A percentile compares a stretch with the other conserved stretches of the same genome.
Conservation (phyloP, 2,888 invertebrate species). For the Cantharis rufa region DNA sequence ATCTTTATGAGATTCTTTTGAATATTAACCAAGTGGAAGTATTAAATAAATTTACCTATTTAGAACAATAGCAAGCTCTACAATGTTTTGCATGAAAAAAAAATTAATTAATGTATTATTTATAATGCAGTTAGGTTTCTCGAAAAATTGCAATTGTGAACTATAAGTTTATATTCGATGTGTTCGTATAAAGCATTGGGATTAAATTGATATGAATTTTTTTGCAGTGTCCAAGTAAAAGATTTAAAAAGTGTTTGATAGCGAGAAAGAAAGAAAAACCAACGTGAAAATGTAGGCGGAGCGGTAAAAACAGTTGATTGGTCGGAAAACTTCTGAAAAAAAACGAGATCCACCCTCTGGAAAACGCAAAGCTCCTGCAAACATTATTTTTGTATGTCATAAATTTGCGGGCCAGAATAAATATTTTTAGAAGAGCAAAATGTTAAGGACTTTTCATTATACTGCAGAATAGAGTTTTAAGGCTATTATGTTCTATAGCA, state of each 20-base stretch:
- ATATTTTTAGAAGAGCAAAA: slow-evolving; percentile 58
- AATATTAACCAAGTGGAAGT: slow-evolving; percentile 20
- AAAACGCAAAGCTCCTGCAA: slow-evolving; percentile 51
- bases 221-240: slow-evolving; percentile 47
- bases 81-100: neutral
- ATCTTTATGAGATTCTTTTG: slow-evolving; percentile 25
- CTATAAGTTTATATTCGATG: slow-evolving; percentile 51
- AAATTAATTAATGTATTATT: no score
- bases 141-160: neutral
- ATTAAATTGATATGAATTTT: slow-evolving; percentile 56
- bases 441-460: slow-evolving; percentile 59
- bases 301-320: slow-evolving; percentile 53
- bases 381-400: slow-evolving; percentile 58
- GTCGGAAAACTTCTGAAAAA: slow-evolving; percentile 49
- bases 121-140: neutral
- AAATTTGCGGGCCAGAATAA: slow-evolving; percentile 58
- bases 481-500: slow-evolving; percentile 55
- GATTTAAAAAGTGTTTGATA: slow-evolving; percentile 45
- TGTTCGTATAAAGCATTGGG: slow-evolving; percentile 53
- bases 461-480: slow-evolving; percentile 54
- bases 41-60: slow-evolving; percentile 11
- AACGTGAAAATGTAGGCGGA: slow-evolving; percentile 50
- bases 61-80: neutral
- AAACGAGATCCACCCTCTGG: slow-evolving; percentile 50
- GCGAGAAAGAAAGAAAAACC: slow-evolving; percentile 47